Percentiles rank a stretch among this genome's conserved stretches.
phyloP scores from a whole-genome alignment of 2,888 invertebrate species.

The Tetragnatha montana region DNA sequence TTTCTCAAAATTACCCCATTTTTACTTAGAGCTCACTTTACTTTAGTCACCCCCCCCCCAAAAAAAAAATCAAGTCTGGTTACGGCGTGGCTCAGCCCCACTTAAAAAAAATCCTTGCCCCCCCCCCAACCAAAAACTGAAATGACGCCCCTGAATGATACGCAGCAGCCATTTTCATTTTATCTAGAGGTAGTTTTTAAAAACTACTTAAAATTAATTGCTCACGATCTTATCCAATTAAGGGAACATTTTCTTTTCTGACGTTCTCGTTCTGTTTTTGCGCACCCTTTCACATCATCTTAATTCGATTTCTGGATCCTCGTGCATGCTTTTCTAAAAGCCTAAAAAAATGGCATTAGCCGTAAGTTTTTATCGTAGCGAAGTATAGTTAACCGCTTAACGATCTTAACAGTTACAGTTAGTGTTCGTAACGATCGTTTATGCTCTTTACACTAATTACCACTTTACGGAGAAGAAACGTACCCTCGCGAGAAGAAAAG shows the following conservation, averaged over 20 bases:
- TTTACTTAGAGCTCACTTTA: too few species aligned
- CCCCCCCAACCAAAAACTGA: too few species aligned
- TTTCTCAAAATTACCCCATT: too few species aligned
- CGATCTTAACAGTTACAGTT: not conserved
- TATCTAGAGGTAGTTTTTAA: not conserved
- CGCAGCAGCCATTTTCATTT: not conserved
- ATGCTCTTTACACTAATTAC: not conserved
- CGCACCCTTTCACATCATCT: not conserved
- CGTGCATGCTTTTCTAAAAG: not conserved
- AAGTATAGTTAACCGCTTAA: not conserved
- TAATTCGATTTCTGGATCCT: not conserved
- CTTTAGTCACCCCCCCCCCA: too few species aligned
- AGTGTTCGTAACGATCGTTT: not conserved
- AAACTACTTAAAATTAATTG: slow-evolving; percentile 1
- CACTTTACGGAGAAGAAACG: not conserved
- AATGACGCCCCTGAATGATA: not conserved
- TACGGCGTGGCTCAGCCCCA: too few species aligned
- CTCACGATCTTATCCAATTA: not conserved
- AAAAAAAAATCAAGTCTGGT: too few species aligned
- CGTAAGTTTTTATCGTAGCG: not conserved
- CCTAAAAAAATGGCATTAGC: not conserved
- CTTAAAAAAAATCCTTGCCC: too few species aligned
- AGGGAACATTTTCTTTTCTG: not conserved
- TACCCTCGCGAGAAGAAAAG: not conserved
- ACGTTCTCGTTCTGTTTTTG: not conserved